Conservation (phyloP, 2,888 invertebrate species). For the Corbicula japonica region DNA sequence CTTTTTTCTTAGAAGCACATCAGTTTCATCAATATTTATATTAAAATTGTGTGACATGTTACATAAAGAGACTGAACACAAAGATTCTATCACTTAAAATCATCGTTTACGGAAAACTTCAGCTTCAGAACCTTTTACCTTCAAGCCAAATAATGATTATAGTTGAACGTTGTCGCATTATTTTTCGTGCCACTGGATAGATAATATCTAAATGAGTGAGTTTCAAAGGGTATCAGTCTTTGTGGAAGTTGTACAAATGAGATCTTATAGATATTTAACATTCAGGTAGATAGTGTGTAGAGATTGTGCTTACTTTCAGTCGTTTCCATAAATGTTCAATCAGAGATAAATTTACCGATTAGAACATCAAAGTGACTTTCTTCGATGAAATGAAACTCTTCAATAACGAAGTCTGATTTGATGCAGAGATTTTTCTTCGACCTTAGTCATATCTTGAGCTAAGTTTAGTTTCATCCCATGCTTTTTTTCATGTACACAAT, state of each 20-base stretch:
- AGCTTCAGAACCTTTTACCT: slow-evolving; percentile 24
- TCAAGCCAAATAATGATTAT: slow-evolving; percentile 30
- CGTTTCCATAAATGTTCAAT: slow-evolving; percentile 63
- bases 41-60: slow-evolving; percentile 40
- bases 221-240: slow-evolving; percentile 53
- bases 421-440: slow-evolving; percentile 2
- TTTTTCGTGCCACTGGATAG: slow-evolving; percentile 44
- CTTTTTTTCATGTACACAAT: no score
- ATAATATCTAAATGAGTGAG: slow-evolving; percentile 50
- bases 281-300: slow-evolving; percentile 54
- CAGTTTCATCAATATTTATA: slow-evolving; percentile 35
- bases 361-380: slow-evolving; percentile 62
- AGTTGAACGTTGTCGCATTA: slow-evolving; percentile 25
- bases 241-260: slow-evolving; percentile 42
- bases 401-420: slow-evolving; percentile 52
- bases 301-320: slow-evolving; percentile 45
- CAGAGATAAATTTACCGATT: slow-evolving; percentile 63
- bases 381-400: slow-evolving; percentile 54
- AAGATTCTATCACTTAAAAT: slow-evolving; percentile 21
- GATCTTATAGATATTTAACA: slow-evolving; percentile 23
- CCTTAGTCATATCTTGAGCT: slow-evolving; percentile 37
- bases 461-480: no score
- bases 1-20: no score
- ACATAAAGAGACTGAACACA: slow-evolving; percentile 32
- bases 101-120: slow-evolving; percentile 32